phyloP scores from a whole-genome alignment of 2,888 invertebrate species.

The Zelleria hepariella region DNA sequence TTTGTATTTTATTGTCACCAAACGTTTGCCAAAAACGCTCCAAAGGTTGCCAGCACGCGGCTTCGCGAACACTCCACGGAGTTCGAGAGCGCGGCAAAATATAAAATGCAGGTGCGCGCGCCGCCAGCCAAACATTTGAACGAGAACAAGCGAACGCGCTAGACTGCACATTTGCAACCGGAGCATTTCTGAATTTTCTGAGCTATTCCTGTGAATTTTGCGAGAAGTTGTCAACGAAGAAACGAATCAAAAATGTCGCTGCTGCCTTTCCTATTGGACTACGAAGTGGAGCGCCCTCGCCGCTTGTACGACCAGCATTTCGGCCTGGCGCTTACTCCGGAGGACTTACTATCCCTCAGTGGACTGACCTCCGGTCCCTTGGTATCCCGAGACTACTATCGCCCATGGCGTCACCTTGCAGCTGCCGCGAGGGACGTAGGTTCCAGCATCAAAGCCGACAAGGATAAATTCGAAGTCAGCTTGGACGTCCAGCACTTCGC shows the following conservation, averaged over 20 bases:
- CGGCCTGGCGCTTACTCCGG: slow-evolving; percentile 60
- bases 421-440: slow-evolving; percentile 63
- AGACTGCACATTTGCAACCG: neutral
- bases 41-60: too few species aligned
- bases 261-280: slow-evolving; percentile 55
- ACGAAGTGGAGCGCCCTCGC: slow-evolving; percentile 50
- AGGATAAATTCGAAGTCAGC: slow-evolving; percentile 70
- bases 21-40: too few species aligned
- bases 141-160: neutral
- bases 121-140: neutral
- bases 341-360: slow-evolving; percentile 42
- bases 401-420: slow-evolving; percentile 58
- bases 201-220: neutral
- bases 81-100: neutral
- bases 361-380: slow-evolving; percentile 22
- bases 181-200: neutral
- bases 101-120: neutral
- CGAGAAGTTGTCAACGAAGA: neutral
- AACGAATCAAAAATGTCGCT: slow-evolving; percentile 67
- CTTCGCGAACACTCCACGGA: too few species aligned
- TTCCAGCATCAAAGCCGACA: slow-evolving; percentile 66
- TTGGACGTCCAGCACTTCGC: slow-evolving; percentile 83
- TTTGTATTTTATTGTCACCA: too few species aligned
- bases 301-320: slow-evolving; percentile 68
- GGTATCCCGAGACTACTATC: slow-evolving; percentile 43